Conservation (phyloP, 2,113 vertebrate genomes). For the Kobus ellipsiprymnus region DNA sequence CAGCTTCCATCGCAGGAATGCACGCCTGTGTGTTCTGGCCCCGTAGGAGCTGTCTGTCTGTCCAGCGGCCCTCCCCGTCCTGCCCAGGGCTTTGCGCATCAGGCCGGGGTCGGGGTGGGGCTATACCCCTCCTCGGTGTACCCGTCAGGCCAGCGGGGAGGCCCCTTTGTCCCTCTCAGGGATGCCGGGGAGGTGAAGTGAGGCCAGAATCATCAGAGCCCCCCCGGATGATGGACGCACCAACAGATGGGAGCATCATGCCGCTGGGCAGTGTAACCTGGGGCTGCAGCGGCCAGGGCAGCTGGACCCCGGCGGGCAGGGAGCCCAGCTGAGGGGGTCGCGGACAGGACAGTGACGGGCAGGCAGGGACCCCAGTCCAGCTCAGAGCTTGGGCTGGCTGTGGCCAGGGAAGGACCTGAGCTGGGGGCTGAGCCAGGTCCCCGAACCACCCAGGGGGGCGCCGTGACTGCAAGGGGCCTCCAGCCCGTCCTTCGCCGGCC, state of each 20-base stretch:
- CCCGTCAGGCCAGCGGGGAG: accelerated
- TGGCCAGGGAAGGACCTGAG: neutral
- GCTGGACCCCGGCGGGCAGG: neutral
- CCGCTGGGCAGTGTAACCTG: neutral
- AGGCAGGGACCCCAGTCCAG: neutral
- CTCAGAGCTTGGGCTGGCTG: neutral
- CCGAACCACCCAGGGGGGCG: neutral
- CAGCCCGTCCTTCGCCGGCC: accelerated
- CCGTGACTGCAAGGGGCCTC: accelerated
- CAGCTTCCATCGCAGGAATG: accelerated
- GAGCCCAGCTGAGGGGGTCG: neutral
- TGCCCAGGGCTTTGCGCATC: accelerated
- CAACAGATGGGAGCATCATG: accelerated
- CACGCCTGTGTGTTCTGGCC: accelerated
- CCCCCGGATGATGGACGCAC: neutral
- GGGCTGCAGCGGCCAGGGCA: neutral
- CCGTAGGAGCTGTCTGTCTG: accelerated
- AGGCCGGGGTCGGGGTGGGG: accelerated
- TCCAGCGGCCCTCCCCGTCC: neutral
- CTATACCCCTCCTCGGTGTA: neutral
- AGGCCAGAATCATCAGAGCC: neutral
- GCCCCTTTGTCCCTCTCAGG: neutral
- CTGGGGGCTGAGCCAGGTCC: too few relatives aligned
- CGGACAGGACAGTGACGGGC: accelerated
- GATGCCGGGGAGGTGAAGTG: neutral